A percentile compares a stretch with the other conserved stretches of the same genome.
These are phyloP conservation scores for Cathartes aura DNA, from an alignment of 2,113 vertebrate genomes.

Conservation along the genomic window DNA sequence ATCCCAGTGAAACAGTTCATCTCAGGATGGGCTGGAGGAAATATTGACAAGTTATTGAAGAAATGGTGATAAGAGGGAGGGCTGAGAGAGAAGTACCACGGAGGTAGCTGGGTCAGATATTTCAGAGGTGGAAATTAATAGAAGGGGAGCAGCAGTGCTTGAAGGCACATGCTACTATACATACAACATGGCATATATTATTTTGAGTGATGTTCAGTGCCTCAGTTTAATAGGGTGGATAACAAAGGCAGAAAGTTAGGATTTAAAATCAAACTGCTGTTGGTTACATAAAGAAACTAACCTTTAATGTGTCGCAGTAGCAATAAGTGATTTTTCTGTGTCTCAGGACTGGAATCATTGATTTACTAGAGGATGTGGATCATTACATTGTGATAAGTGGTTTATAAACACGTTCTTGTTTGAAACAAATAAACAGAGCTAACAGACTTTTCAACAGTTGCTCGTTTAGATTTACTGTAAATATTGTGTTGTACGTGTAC, in stretches of 20 bases:
- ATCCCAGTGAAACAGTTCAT: background rate
- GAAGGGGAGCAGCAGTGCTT: conserved; percentile 25
- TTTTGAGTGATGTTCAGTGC: conserved; percentile 22
- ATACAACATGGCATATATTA: background rate
- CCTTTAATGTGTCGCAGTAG: background rate
- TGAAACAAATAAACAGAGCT: background rate
- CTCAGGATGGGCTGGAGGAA: background rate
- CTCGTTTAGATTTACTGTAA: background rate
- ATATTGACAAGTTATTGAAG: background rate
- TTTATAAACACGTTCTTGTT: background rate
- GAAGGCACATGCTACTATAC: background rate
- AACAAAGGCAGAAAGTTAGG: conserved; percentile 42
- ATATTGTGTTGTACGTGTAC: background rate
- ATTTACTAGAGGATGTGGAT: background rate
- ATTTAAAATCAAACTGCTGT: conserved; percentile 30
- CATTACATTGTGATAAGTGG: background rate
- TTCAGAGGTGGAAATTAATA: background rate
- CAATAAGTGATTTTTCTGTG: background rate
- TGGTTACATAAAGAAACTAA: conserved; percentile 1
- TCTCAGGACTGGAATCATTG: background rate
- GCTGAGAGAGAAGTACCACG: background rate
- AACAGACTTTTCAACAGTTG: background rate
- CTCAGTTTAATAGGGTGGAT: conserved; percentile 27
- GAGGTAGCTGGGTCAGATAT: background rate
- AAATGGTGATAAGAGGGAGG: background rate